phyloP scores from a whole-genome alignment of 2,888 invertebrate species.

The Meta bourneti region DNA sequence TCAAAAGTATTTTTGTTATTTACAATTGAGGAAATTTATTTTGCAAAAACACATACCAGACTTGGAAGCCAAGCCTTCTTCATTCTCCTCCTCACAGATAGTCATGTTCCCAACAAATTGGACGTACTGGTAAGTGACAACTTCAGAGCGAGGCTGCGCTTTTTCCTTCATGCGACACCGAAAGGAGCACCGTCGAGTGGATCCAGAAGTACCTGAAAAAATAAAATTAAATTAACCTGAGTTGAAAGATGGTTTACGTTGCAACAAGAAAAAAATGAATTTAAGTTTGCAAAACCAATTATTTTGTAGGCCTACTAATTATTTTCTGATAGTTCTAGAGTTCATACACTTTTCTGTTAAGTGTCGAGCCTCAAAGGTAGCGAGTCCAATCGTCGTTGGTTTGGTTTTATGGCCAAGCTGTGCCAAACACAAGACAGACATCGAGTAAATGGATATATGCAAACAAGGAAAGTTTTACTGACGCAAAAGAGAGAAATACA shows the following conservation, averaged over 20 bases:
- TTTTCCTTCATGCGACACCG: slow-evolving; percentile 71
- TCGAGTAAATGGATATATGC: no score
- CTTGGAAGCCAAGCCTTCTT: slow-evolving; percentile 6
- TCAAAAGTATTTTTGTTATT: no score
- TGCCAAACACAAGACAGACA: no score
- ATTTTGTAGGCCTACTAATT: background rate
- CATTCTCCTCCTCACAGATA: slow-evolving; percentile 24
- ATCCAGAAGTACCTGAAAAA: background rate
- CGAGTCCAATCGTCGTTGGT: no score
- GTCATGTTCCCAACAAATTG: slow-evolving; percentile 72
- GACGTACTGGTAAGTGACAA: slow-evolving; percentile 72
- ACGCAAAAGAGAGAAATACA: no score
- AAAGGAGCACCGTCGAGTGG: slow-evolving; percentile 68
- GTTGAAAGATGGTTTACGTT: background rate
- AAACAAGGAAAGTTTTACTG: no score
- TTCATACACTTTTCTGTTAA: no score
- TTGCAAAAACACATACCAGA: background rate
- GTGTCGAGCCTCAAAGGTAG: no score
- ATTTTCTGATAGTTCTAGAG: no score
- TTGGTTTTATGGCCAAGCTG: no score
- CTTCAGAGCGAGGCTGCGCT: slow-evolving; percentile 75
- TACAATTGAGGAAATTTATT: no score
- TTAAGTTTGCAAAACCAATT: background rate
- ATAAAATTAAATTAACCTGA: background rate
- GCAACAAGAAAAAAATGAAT: background rate